Evolutionary conservation across 35 echinoderm and acorn worm genomes (phyloP).

Genomic region (Lytechinus pictus): DNA sequence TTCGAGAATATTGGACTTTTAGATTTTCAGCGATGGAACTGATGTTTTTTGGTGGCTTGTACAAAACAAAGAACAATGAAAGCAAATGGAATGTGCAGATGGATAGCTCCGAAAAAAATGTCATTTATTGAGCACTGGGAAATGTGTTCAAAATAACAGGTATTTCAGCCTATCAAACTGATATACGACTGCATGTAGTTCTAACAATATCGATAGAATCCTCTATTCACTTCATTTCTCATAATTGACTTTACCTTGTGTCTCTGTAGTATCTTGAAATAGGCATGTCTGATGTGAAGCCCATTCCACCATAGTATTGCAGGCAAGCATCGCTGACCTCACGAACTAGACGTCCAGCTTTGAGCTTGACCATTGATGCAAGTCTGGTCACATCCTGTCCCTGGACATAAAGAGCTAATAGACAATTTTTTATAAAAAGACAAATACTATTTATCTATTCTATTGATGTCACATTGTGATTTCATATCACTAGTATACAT

Average conservation of each 20-base stretch:
- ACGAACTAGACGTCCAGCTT: conserved; percentile 78
- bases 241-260: conserved; percentile 63
- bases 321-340: conserved; percentile 85
- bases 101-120: no score
- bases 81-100: no score
- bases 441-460: neutral
- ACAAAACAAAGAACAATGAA: no score
- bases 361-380: conserved; percentile 96
- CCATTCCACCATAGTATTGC: conserved; percentile 98
- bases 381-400: conserved; percentile 94
- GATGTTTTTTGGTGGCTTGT: no score
- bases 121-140: no score
- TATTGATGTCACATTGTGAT: neutral
- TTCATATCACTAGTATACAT: no score
- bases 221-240: neutral
- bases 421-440: conserved; percentile 8
- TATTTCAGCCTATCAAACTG: neutral
- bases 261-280: conserved; percentile 90
- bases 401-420: conserved; percentile 72
- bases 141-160: no score
- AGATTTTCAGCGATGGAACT: no score
- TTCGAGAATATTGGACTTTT: no score
- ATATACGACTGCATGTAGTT: neutral
- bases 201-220: neutral
- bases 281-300: conserved; percentile 73